Conservation (phyloP, 2,888 invertebrate species). For the Polymixis lichenea region DNA sequence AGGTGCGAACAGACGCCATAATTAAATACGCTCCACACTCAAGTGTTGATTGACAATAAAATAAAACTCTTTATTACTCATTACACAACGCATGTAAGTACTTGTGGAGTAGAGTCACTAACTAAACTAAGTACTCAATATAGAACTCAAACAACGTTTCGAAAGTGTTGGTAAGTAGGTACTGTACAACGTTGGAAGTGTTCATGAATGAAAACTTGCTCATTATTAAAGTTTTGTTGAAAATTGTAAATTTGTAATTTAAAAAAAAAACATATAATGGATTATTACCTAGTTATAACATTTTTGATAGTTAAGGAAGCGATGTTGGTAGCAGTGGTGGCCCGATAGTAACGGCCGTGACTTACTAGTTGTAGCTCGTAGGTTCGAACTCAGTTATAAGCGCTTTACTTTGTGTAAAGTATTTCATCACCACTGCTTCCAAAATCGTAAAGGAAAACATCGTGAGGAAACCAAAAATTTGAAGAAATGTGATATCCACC, state of each 20-base stretch:
- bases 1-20: conserved; percentile 62
- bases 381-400: no score
- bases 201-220: conserved; percentile 13
- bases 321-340: no score
- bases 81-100: conserved; percentile 62
- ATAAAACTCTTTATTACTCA: conserved; percentile 69
- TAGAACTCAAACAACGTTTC: conserved; percentile 18
- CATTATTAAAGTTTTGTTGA: conserved; percentile 23
- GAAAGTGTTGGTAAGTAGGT: conserved; percentile 4
- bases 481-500: no score
- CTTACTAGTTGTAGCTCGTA: no score
- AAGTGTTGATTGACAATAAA: conserved; percentile 71
- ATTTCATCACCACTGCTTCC: no score
- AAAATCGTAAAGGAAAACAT: no score
- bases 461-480: no score
- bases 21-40: conserved; percentile 68
- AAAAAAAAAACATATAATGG: not conserved
- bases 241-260: conserved; percentile 2
- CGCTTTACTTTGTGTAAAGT: no score
- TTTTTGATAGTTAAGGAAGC: no score
- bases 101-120: conserved; percentile 9
- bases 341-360: no score
- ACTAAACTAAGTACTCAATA: conserved; percentile 7
- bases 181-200: not conserved
- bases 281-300: no score